These are phyloP conservation scores for Oryzaephilus surinamensis DNA, from an alignment of 1,140 invertebrate genomes.

Conservation along the genomic window DNA sequence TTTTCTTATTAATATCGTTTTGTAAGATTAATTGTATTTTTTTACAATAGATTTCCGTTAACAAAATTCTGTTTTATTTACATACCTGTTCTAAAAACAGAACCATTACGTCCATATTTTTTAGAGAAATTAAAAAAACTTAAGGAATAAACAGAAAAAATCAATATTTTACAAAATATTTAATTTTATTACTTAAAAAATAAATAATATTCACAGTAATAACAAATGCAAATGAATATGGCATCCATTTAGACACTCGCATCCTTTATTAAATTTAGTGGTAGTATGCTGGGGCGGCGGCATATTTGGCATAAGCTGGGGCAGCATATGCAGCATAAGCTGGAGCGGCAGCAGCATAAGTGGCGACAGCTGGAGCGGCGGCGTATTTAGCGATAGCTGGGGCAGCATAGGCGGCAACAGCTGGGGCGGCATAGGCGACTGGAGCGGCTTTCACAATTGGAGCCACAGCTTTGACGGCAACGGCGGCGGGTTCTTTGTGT, in stretches of 20 bases:
- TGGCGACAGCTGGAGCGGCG: slow-evolving; percentile 29
- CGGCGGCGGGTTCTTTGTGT: slow-evolving; percentile 31
- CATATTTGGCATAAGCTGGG: slow-evolving; percentile 5
- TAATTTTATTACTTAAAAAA: no score
- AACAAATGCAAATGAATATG: no score
- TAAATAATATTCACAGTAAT: no score
- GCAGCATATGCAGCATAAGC: slow-evolving; percentile 9
- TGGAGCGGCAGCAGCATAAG: slow-evolving; percentile 27
- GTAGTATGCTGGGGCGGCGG: slow-evolving; percentile 10
- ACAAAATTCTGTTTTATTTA: no score
- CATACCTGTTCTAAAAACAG: no score
- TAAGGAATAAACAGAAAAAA: no score
- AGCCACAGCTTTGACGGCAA: slow-evolving; percentile 19
- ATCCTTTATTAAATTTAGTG: slow-evolving; percentile 6
- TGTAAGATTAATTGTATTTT: no score
- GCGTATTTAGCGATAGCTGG: slow-evolving; percentile 27
- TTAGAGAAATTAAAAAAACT: no score
- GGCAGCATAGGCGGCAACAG: slow-evolving; percentile 11
- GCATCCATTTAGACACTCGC: slow-evolving; percentile 1
- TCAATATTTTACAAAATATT: no score
- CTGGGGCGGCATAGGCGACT: slow-evolving; percentile 12
- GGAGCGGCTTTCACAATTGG: slow-evolving; percentile 17
- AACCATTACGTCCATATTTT: no score
- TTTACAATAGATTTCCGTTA: no score
- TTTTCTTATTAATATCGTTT: no score